phyloP scores from a whole-genome alignment of 2,113 vertebrate genomes.

The Callipepla squamata region DNA sequence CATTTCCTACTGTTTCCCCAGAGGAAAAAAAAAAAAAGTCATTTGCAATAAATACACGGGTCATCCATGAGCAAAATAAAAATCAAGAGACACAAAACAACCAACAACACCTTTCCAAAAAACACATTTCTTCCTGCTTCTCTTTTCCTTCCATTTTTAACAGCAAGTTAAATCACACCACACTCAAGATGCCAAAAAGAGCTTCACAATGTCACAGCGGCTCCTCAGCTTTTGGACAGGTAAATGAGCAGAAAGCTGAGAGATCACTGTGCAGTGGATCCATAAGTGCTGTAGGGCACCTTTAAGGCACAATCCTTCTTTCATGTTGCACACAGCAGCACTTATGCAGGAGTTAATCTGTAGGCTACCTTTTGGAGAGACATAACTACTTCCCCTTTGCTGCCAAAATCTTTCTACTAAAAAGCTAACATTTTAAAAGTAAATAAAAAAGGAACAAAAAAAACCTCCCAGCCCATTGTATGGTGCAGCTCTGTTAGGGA shows the following conservation, averaged over 20 bases:
- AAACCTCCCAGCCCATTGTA: not conserved
- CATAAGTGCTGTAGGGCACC: not conserved
- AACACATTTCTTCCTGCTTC: rapidly evolving
- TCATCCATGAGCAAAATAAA: not conserved
- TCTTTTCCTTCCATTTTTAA: not conserved
- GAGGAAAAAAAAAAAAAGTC: not conserved
- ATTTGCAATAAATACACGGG: not conserved
- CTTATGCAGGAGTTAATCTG: not conserved
- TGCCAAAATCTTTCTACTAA: constrained; percentile 12
- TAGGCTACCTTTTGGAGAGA: not conserved
- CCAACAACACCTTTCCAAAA: not conserved
- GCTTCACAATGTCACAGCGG: not conserved
- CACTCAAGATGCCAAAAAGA: not conserved
- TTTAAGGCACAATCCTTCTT: not conserved
- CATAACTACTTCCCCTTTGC: not conserved
- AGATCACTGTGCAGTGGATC: rapidly evolving
- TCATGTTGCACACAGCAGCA: not conserved
- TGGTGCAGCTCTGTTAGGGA: not conserved
- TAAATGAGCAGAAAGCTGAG: not conserved
- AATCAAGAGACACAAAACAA: not conserved
- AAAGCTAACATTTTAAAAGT: constrained; percentile 8
- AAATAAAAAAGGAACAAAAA: not conserved
- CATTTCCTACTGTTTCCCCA: not conserved
- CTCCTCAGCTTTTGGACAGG: not conserved
- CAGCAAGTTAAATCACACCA: not conserved